A percentile compares a stretch with the other conserved stretches of the same genome.
phyloP scores from a whole-genome alignment of 2,888 invertebrate genomes.

The Chrysopilus asiliformis region DNA sequence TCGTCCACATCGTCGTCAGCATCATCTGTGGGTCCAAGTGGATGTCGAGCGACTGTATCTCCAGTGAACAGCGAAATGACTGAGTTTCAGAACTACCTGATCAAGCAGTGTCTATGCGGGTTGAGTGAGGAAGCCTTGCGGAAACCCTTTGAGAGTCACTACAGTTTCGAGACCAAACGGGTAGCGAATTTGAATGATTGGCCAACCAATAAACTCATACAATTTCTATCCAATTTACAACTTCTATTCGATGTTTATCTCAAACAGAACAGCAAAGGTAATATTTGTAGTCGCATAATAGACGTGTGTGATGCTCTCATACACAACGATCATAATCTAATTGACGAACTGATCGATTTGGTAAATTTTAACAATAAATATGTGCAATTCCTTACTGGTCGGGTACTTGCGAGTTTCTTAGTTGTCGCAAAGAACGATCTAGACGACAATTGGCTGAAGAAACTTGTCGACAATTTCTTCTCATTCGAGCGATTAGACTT shows the following conservation, averaged over 20 bases:
- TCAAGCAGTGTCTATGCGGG: conserved; percentile 66
- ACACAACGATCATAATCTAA: conserved; percentile 67
- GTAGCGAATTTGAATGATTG: conserved; percentile 45
- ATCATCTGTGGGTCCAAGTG: too few species aligned
- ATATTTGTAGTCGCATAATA: conserved; percentile 67
- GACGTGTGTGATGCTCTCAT: conserved; percentile 68
- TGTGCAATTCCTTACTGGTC: conserved; percentile 64
- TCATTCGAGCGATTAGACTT: conserved; percentile 48
- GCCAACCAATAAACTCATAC: conserved; percentile 53
- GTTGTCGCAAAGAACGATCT: conserved; percentile 72
- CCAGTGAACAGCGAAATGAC: conserved; percentile 27
- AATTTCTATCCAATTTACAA: conserved; percentile 72
- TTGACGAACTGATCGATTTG: conserved; percentile 70
- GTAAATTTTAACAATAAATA: conserved; percentile 67
- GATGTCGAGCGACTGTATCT: conserved; percentile 3
- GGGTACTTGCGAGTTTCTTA: conserved; percentile 68
- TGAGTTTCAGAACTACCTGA: conserved; percentile 39
- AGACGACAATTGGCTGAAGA: conserved; percentile 67
- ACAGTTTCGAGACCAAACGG: conserved; percentile 39
- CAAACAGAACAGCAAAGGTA: conserved; percentile 69
- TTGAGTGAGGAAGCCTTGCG: conserved; percentile 55
- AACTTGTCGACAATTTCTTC: conserved; percentile 58
- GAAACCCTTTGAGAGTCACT: conserved; percentile 55
- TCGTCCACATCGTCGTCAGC: neutral
- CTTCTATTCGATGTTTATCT: conserved; percentile 71